Base-by-base conservation (phyloP, 2,888 invertebrate genomes). In the Drosophila paranaensis region DNA sequence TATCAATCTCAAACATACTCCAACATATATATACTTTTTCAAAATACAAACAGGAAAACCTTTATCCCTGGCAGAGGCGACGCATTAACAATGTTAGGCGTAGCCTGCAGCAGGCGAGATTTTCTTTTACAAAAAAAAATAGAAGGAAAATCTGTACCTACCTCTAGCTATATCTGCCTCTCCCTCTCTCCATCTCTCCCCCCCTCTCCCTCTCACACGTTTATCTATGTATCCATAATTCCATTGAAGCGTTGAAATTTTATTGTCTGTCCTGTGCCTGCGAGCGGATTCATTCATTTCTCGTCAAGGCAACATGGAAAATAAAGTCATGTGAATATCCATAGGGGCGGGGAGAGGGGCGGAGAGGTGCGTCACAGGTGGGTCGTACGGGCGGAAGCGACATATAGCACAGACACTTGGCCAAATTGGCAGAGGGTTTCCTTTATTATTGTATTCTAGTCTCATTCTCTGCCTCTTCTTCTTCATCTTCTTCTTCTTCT, bases 211-310 rank as follows among this genome's bases (percentile, higher is more conserved):
- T 51, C 51, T 2, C 39, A 4, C 39, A 46, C 27, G 30, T 27
- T 11, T n/a, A 20, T 27, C 37, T n/a, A 14, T 39, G 51, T 75
- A 71, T 69, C 37, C 79, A 73, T 79, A 84, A 76, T 68, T 67
- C 79, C 64, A 54, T 70, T 71, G 61, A 71, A 71, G 77, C 72
- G 72, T 88, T 77, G 74, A 86, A 82, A 76, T 80, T 72, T 84
- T 84, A 88, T 84, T 84, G 87, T 86, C 78, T 86, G 75, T 88
- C 71, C 78, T 82, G 81, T 65, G 66, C 65, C 46, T 27, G 50
- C 37, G 2, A 66, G 74, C 53, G 71, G 85, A 79, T 76, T 55
- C 67, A 76, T 70, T 84, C 76, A 71, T 71, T 63, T 70, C 79
- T 60, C 68, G 77, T 40, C 84, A 46, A 63, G 79, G 70, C 65